Base-by-base conservation (phyloP, 2,113 vertebrate species). In the Eidolon helvum region DNA sequence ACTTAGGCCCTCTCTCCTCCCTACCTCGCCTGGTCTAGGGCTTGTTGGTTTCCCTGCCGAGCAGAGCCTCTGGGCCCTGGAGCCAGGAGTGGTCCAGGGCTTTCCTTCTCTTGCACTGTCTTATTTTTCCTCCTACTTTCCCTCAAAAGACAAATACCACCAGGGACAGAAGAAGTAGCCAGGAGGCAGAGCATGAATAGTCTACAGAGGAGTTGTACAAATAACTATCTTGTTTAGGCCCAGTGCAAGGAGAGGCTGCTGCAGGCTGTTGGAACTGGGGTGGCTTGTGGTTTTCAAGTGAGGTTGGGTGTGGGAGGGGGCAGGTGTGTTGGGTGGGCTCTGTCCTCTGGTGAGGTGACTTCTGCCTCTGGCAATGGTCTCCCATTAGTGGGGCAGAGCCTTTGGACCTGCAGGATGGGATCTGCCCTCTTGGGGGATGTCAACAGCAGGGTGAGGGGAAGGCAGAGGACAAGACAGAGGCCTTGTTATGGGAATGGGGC, bases 361-460 rank as follows among this genome's bases (percentile, higher is more conserved):
- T 66, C 71, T 68, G 35, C 57, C 12, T 59, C 5, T 4, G 45
- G 16, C 40, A 16, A 0, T 59, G 43, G 61, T 68, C 21, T 22
- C 24, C 40, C 15, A 5, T 14, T 9, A 3, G 26, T 8, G 30
- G n/a, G 14, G 7, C 0, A 7, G 65, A 5, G 48, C 21, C 26
- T 24, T 24, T 26, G 9, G n/a, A 19, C 63, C 24, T 71, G 22
- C 12, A 53, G 33, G 19, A 48, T 26, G 63, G 63, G 19, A 24
- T 68, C n/a, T 93, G 45, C 57, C 19, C 10, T 61, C 57, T 24
- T 77, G 33, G 18, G 18, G 15, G 26, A 16, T n/a, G 5, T 40
- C 10, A 53, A 55, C 12, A 48, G 33, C 59, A 40, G 71, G 68
- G 5, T 4, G 15, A 16, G 63, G 40, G 71, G 10, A 30, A 35